phyloP scores from a whole-genome alignment of 2,113 vertebrate species.

The Uria lomvia region DNA sequence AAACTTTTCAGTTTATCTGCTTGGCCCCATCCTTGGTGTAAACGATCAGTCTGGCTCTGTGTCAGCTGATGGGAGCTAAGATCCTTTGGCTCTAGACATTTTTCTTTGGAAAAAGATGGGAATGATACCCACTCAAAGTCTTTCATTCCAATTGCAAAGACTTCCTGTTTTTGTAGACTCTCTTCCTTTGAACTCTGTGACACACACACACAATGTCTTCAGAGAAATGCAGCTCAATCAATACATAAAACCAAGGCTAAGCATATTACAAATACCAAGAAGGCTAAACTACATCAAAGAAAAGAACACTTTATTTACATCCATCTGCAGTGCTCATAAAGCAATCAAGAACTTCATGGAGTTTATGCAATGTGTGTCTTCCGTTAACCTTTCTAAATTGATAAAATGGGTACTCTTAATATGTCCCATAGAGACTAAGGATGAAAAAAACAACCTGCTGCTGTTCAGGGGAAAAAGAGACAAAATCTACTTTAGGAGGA shows the following conservation, averaged over 20 bases:
- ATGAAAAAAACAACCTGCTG: not conserved
- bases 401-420: not conserved
- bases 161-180: not conserved
- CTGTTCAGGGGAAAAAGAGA: not conserved
- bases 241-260: not conserved
- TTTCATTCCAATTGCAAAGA: slow-evolving; percentile 15
- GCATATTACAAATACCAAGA: not conserved
- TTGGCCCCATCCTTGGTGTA: not conserved
- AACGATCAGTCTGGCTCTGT: not conserved
- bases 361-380: not conserved
- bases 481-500: not conserved
- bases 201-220: not conserved
- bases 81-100: not conserved
- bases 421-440: not conserved
- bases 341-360: not conserved
- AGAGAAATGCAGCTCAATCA: not conserved
- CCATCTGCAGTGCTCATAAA: fast-evolving
- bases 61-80: not conserved
- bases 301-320: not conserved
- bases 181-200: slow-evolving; percentile 2
- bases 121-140: slow-evolving; percentile 46
- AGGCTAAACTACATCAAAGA: not conserved
- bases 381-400: not conserved
- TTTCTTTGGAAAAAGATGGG: slow-evolving; percentile 6
- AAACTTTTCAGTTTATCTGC: not conserved